Evolutionary conservation across 2,888 invertebrate genomes (phyloP).

Genomic region (Gerosis bhagava): DNA sequence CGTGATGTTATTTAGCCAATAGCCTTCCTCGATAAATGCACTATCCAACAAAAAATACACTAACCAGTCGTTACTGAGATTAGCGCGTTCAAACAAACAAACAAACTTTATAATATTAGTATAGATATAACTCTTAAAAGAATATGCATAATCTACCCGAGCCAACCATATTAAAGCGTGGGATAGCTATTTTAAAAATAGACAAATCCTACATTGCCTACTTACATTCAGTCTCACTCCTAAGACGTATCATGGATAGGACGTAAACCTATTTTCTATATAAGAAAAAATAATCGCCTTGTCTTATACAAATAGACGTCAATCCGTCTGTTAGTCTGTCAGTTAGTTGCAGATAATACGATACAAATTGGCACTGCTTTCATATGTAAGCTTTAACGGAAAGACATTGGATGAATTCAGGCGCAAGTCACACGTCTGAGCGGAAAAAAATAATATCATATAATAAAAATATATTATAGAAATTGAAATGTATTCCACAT

Average conservation of each 20-base stretch:
- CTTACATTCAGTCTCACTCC: not conserved
- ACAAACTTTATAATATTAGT: no score
- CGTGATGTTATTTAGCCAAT: no score
- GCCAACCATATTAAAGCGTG: not conserved
- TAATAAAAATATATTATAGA: no score
- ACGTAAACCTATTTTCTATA: constrained; percentile 5
- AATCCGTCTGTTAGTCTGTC: constrained; percentile 60
- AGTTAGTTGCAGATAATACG: constrained; percentile 57
- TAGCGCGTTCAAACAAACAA: no score
- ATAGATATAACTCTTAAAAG: no score
- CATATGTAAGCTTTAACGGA: constrained; percentile 59
- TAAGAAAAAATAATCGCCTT: constrained; percentile 14
- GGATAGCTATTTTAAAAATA: no score
- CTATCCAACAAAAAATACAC: no score
- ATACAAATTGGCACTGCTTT: constrained; percentile 73
- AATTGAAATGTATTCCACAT: no score
- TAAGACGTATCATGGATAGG: not conserved
- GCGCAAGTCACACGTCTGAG: not conserved
- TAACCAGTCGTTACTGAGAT: no score
- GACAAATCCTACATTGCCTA: not conserved
- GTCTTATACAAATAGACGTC: constrained; percentile 40
- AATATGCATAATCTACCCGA: no score
- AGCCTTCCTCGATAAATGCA: no score
- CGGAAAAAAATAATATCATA: not conserved
- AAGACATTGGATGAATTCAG: constrained; percentile 33